Base-by-base conservation (phyloP, 2,888 invertebrate genomes). In the Rutpela maculata region DNA sequence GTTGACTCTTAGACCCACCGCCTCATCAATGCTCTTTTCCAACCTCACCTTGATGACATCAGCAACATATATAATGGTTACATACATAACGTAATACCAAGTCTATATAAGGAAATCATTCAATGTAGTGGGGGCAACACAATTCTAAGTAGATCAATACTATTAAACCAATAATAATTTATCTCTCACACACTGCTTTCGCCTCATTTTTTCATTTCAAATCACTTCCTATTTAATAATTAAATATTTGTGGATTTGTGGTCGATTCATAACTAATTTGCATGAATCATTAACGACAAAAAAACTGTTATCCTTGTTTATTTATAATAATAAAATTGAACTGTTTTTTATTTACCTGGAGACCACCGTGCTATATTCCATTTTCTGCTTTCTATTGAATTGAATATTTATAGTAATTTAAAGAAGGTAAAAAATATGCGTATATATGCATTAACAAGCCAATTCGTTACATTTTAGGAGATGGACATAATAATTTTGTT, bases 331-430 rank as follows among this genome's bases (percentile, higher is more conserved):
- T 15, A 68, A 57, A 69, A 35, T 26, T 65, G 35, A 15, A 35
- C 35, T 35, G 6, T 31, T 69, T 69, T 56, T 56, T n/a, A 18
- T 31, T 35, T 17, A 11, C 10, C 17, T 15, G 35, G 26, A 57
- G 31, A 69, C 69, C 69, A 69, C 69, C 69, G 69, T 69, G 69
- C 9, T 69, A 26, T 17, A 69, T 69, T 57, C 57, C 18, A 69
- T 69, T 69, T 69, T 69, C 69, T 69, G 69, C 69, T 69, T 69
- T 69, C 69, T 69, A 69, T 38, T 66, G 50, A 38, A 12, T 66
- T 31, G 22, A n/a, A 50, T 50, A 50, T n/a, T 50, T n/a, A 50
- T 50, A 17, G 50, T 50, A 17, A 50, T 50, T 50, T 50, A 50
- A 6, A 17, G 50, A 50, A 43, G 4, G 12, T 50, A 50, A 50